Evolutionary conservation across 2,113 vertebrate species (phyloP), one percentile per base, ranked within the genome.

Genomic region (Corythornis cristatus): DNA sequence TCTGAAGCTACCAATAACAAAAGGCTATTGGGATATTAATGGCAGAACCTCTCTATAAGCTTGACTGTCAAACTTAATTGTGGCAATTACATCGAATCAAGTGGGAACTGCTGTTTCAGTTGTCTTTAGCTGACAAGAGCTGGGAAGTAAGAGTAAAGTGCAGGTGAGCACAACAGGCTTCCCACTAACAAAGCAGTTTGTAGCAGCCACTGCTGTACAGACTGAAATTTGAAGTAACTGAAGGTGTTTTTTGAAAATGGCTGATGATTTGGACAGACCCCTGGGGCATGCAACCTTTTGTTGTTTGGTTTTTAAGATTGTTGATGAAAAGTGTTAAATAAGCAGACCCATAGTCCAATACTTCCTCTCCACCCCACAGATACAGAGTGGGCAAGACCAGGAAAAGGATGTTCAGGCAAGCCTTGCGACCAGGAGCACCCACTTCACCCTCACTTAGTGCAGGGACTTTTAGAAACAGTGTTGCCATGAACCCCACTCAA

Each of bases 61-160:
- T 92, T 70, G 56, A 40, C 56, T 79, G 40, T 81, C 65, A 88
- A 89, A 94, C 67, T 90, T 66, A 95, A 84, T 76, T 29, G 64
- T 67, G 58, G 80, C 56, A 93, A 87, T 90, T 56, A 91, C 16
- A 35, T 71, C 37, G 12, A 92, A 89, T 88, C 75, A 90, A 71
- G 22, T 87, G 81, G 89, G 43, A 93, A 79, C 67, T 87, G 25
- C 43, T 81, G 75, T 92, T 79, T 90, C 89, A 83, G 33, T 75
- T 74, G 48, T 94, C 72, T 46, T 65, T 31, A 46, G 12, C 19
- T 95, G 56, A 95, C 43, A 92, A 86, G 61, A 90, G 57, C 64
- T 62, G 35, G 8, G 83, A 88, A 88, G 65, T 83, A 95, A 95
- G 74, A 68, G 64, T 35, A 58, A 88, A 93, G 33, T 35, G 35